Evolutionary conservation across 2,888 invertebrate species (phyloP).

Genomic region (Abscondita cerata): DNA sequence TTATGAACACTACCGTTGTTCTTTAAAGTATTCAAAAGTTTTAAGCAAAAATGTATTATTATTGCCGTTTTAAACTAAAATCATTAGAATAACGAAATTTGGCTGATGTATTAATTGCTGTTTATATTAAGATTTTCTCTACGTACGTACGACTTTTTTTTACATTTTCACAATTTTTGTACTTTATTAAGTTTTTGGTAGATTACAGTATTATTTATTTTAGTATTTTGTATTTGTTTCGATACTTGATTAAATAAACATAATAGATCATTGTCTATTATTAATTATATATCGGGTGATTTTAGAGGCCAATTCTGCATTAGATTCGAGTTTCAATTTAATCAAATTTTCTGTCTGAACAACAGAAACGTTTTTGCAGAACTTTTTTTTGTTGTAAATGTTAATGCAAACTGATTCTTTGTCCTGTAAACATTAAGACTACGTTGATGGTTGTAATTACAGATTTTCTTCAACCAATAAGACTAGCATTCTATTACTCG

Average conservation of each 20-base stretch:
- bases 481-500: no score
- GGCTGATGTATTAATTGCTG: conserved; percentile 6
- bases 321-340: no score
- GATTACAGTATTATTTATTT: conserved; percentile 31
- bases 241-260: conserved; percentile 19
- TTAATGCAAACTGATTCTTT: no score
- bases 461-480: no score
- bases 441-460: no score
- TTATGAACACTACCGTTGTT: background rate
- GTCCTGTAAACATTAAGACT: no score
- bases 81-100: background rate
- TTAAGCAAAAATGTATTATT: conserved; percentile 3
- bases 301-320: no score
- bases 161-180: conserved; percentile 19
- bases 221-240: conserved; percentile 20
- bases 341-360: no score
- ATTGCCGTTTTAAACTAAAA: conserved; percentile 4
- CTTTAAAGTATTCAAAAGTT: background rate
- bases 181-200: conserved; percentile 20
- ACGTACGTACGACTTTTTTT: background rate
- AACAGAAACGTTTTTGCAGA: no score
- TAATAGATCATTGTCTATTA: no score
- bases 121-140: background rate
- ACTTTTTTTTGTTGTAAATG: no score
- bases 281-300: no score